Base-by-base conservation (phyloP, 2,113 vertebrate species). In the Pseudorectes ferrugineus region DNA sequence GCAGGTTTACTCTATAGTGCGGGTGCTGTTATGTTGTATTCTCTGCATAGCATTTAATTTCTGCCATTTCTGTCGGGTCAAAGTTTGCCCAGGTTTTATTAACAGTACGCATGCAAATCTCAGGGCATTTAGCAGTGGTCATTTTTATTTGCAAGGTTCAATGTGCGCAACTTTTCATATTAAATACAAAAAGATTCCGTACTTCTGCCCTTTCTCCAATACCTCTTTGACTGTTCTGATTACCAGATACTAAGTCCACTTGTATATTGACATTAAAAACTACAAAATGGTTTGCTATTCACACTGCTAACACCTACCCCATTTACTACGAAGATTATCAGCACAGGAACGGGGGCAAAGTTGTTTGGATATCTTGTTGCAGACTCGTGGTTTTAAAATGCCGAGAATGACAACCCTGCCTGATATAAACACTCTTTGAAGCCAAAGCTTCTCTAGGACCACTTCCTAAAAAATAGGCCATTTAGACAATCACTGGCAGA, bases 401-500 rank as follows among this genome's bases (percentile, higher is more conserved):
- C 51, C 85, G 46, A 77, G 68, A 93, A 80, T 90, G 88, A 92
- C 18, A 0, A 86, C 55, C 42, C 40, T 94, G 76, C 54, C 62
- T 90, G 65, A 89, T 77, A 48, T 90, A 97, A 97, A 95, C 85
- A 95, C 45, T 90, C 95, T 97, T 97, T 97, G 96, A 97, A 96
- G 94, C 82, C 86, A 52, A 66, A 89, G 45, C 80, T 96, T 91
- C 72, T 88, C 81, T 93, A 67, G 83, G 93, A 87, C 45, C 33
- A 58, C 76, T 97, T 97, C 95, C 96, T 95, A 93, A 93, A 82
- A 95, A 87, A 89, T 79, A 93, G 78, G 55, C 73, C 76, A 63
- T 92, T 94, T 89, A 95, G 87, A 97, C 97, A 97, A 97, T 97
- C 92, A 94, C 81, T 97, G 96, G 97, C 96, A 97, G 83, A 96